These are phyloP conservation scores for Fulica atra DNA, from an alignment of 2,113 vertebrate species.

Conservation along the genomic window DNA sequence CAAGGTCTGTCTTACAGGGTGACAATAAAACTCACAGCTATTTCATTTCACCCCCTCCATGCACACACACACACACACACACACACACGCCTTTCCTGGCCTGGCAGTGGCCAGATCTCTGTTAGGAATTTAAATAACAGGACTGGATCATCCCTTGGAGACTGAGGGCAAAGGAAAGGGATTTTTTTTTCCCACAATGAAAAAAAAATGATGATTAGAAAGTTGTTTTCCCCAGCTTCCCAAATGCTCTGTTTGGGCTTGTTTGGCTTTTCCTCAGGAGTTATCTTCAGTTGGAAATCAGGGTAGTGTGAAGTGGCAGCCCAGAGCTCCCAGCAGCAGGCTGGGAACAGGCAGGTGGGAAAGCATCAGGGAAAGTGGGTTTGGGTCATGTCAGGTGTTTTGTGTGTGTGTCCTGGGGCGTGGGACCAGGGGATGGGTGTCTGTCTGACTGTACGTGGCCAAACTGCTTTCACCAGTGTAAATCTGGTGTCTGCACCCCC, in stretches of 20 bases:
- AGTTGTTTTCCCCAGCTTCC: not conserved
- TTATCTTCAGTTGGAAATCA: not conserved
- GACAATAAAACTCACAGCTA: not conserved
- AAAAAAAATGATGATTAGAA: not conserved
- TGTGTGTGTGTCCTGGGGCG: not conserved
- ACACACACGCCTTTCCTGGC: not conserved
- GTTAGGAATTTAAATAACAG: not conserved
- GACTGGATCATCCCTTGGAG: not conserved
- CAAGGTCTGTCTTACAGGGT: not conserved
- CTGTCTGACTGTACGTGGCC: not conserved
- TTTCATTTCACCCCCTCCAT: not conserved
- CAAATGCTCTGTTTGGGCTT: not conserved
- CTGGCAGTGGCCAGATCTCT: not conserved
- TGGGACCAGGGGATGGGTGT: not conserved
- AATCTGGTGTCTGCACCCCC: not conserved
- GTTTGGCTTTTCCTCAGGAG: not conserved
- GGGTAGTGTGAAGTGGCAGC: not conserved
- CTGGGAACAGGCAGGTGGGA: not conserved
- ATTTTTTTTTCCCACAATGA: not conserved
- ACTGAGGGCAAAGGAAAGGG: not conserved
- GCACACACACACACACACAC: not conserved
- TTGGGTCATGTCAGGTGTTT: accelerated
- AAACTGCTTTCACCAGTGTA: not conserved
- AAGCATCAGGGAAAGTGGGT: not conserved
- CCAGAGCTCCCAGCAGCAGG: not conserved